Evolutionary conservation across 2,113 vertebrate species (phyloP).

Genomic region (Leucopsar rothschildi): DNA sequence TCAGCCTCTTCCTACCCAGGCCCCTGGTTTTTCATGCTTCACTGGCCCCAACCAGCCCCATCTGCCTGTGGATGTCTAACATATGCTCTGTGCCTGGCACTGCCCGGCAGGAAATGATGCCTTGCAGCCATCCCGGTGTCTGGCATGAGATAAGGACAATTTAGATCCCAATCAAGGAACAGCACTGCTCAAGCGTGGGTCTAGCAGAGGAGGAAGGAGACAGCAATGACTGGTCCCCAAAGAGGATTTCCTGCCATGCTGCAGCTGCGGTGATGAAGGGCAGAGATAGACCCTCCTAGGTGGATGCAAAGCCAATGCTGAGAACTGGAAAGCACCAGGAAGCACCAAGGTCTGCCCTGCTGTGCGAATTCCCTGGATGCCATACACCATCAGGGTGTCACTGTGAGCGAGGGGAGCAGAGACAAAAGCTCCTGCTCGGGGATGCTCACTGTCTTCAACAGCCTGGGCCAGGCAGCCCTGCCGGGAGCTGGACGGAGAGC

Average conservation of each 20-base stretch:
- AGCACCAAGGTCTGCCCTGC: background rate
- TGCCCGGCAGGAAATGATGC: conserved; percentile 52
- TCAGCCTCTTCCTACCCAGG: conserved; percentile 30
- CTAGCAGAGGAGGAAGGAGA: conserved; percentile 24
- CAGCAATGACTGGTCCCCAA: background rate
- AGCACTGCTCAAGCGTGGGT: background rate
- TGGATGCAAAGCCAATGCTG: background rate
- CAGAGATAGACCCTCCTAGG: background rate
- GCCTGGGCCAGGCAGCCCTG: background rate
- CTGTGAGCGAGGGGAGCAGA: conserved; percentile 5
- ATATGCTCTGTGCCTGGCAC: conserved; percentile 66
- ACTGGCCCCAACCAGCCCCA: conserved; percentile 49
- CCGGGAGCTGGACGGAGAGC: background rate
- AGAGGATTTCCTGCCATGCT: conserved; percentile 27
- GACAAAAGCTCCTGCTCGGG: background rate
- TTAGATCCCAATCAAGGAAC: conserved; percentile 51
- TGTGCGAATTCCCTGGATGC: background rate
- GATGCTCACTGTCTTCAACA: background rate
- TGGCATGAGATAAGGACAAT: conserved; percentile 53
- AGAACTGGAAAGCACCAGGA: background rate
- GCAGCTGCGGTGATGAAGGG: background rate
- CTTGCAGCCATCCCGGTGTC: conserved; percentile 38
- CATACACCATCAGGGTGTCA: background rate
- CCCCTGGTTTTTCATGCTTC: conserved; percentile 24
- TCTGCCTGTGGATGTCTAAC: conserved; percentile 59